Evolutionary conservation across 2,797 vertebrate genomes (phyloP).

Genomic region (Sarcophilus harrisii): DNA sequence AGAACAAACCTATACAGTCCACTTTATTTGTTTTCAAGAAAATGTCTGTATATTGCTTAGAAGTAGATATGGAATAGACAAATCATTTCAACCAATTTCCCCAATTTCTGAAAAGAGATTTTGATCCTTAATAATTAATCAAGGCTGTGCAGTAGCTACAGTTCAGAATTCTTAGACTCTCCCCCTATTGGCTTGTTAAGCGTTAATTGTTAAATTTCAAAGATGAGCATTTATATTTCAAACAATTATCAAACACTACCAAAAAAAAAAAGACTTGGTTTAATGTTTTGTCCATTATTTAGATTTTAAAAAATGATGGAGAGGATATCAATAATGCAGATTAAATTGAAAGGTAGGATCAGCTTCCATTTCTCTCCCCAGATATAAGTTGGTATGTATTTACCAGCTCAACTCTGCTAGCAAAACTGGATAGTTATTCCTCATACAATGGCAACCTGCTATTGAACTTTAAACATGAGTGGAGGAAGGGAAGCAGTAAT

Average conservation of each 20-base stretch:
- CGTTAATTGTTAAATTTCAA: neutral
- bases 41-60: constrained; percentile 61
- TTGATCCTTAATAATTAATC: neutral
- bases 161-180: neutral
- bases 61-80: constrained; percentile 55
- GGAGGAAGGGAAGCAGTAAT: neutral
- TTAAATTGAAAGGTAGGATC: neutral
- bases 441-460: neutral
- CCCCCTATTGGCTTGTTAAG: neutral
- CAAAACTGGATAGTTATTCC: neutral
- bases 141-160: neutral
- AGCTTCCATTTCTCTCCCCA: neutral
- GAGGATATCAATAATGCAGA: neutral
- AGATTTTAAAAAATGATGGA: neutral
- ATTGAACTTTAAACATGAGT: neutral
- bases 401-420: neutral
- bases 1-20: constrained; percentile 50
- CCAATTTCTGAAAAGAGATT: neutral
- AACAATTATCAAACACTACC: too few species aligned
- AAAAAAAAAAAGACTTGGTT: neutral
- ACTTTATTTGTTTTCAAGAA: constrained; percentile 47
- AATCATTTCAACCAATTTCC: constrained; percentile 53
- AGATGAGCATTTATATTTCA: neutral
- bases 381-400: neutral
- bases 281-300: neutral